These are phyloP conservation scores for Drosophila tropicalis DNA, from an alignment of 1,140 invertebrate species.

Conservation along the genomic window DNA sequence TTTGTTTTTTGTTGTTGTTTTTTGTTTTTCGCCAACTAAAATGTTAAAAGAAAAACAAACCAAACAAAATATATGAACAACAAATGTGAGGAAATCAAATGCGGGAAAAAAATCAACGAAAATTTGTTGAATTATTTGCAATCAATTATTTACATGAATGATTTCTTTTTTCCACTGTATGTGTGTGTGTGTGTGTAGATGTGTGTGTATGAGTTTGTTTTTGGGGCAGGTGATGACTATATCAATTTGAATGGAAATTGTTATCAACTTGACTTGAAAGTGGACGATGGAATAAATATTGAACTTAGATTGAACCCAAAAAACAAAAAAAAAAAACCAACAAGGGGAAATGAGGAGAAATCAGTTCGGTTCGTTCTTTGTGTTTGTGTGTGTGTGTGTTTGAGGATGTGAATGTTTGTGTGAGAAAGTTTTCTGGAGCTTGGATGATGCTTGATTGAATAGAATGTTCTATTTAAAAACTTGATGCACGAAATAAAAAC, in stretches of 20 bases:
- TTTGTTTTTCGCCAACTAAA: slow-evolving; percentile 25
- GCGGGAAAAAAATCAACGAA: not conserved
- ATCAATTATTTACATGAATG: slow-evolving; percentile 72
- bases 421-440: slow-evolving; percentile 5
- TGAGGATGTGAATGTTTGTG: not conserved
- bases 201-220: slow-evolving; percentile 6
- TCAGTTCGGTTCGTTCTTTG: slow-evolving; percentile 34
- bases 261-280: not conserved
- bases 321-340: not conserved
- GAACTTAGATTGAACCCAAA: not conserved
- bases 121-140: slow-evolving; percentile 29
- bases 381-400: slow-evolving; percentile 19
- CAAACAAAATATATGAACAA: slow-evolving; percentile 35
- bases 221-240: not conserved
- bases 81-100: not conserved
- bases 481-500: slow-evolving; percentile 24
- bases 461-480: slow-evolving; percentile 19
- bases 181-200: slow-evolving; percentile 9
- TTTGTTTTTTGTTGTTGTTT: slow-evolving; percentile 19
- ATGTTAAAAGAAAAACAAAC: slow-evolving; percentile 32
- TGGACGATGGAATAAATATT: not conserved
- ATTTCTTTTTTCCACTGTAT: slow-evolving; percentile 53
- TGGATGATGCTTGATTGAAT: slow-evolving; percentile 9
- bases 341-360: slow-evolving; percentile 19
- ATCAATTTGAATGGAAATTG: not conserved